Percentiles rank a stretch among this genome's conserved stretches.
These are phyloP conservation scores for Crocallis elinguaria DNA, from an alignment of 2,888 invertebrate species.

Conservation along the genomic window DNA sequence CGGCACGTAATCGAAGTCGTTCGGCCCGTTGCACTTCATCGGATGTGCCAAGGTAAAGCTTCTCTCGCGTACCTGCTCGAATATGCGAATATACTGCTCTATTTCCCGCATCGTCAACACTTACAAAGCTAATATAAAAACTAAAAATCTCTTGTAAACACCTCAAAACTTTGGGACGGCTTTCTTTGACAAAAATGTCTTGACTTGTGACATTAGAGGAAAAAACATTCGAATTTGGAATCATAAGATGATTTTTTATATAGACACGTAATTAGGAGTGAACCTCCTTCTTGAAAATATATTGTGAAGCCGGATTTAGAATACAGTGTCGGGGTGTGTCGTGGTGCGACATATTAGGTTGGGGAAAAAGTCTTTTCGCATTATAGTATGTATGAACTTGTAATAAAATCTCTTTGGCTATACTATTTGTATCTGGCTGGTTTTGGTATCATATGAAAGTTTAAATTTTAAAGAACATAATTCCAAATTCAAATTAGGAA, in stretches of 20 bases:
- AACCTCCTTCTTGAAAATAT: background rate
- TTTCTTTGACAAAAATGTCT: slow-evolving; percentile 7
- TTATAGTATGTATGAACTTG: no score
- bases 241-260: background rate
- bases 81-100: slow-evolving; percentile 19
- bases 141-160: slow-evolving; percentile 21
- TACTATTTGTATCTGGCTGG: no score
- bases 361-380: no score
- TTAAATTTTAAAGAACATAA: no score
- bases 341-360: no score
- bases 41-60: background rate
- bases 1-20: slow-evolving; percentile 7
- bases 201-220: background rate
- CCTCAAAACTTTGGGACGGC: slow-evolving; percentile 25
- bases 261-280: background rate
- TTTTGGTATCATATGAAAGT: no score
- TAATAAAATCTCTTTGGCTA: no score
- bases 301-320: no score
- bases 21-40: slow-evolving; percentile 14
- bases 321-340: no score
- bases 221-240: slow-evolving; percentile 5
- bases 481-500: no score
- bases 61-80: slow-evolving; percentile 20
- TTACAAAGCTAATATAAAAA: slow-evolving; percentile 17
- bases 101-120: slow-evolving; percentile 28